Evolutionary conservation across 2,888 invertebrate genomes (phyloP).

Genomic region (Ophonus ardosiacus): DNA sequence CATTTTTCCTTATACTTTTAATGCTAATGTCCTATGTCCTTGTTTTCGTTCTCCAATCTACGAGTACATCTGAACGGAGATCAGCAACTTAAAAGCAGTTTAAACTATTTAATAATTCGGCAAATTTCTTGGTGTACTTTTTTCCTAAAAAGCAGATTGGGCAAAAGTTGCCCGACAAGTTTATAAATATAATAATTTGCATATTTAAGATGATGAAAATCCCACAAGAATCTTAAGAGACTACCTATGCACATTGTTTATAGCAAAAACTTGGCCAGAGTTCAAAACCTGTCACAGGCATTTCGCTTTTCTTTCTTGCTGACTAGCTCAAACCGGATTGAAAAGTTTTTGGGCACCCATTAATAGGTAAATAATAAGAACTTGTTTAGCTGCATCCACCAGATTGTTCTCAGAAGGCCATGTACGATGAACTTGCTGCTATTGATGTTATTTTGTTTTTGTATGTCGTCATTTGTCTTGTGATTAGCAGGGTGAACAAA

Average conservation of each 20-base stretch:
- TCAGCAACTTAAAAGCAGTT: neutral
- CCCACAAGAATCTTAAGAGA: neutral
- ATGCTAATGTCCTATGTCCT: too few relatives aligned
- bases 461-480: neutral
- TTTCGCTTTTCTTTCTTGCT: conserved; percentile 12
- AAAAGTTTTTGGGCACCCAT: neutral
- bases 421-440: neutral
- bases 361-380: conserved; percentile 32
- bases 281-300: conserved; percentile 35
- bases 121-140: neutral
- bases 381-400: conserved; percentile 5
- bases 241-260: neutral
- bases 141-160: neutral
- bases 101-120: neutral
- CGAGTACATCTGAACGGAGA: neutral
- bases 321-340: conserved; percentile 18
- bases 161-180: neutral
- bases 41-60: too few relatives aligned
- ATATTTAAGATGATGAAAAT: conserved; percentile 6
- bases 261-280: conserved; percentile 39
- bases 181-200: neutral
- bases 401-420: conserved; percentile 6
- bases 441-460: conserved; percentile 7
- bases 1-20: too few relatives aligned
- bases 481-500: neutral